Evolutionary conservation across 2,888 invertebrate species (phyloP).

Genomic region (Malacosoma neustria): DNA sequence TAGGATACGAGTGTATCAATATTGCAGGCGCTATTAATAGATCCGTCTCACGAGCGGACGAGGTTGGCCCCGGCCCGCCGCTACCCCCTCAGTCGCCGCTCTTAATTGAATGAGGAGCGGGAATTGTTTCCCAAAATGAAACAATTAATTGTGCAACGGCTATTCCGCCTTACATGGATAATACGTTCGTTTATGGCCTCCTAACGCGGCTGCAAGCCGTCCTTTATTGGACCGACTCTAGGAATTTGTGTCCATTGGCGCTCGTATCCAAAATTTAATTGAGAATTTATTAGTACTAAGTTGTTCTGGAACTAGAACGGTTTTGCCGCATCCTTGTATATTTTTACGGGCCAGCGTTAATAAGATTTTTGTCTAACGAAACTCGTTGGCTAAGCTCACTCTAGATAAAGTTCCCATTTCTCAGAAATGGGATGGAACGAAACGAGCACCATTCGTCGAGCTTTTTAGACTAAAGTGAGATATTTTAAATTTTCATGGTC

Average conservation of each 20-base stretch:
- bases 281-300: conserved; percentile 35
- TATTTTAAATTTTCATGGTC: conserved; percentile 70
- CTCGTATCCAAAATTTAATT: conserved; percentile 72
- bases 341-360: neutral
- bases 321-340: conserved; percentile 42
- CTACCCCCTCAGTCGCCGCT: conserved; percentile 64
- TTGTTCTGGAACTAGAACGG: conserved; percentile 1
- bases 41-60: conserved; percentile 71
- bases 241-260: conserved; percentile 72
- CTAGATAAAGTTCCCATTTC: conserved; percentile 23
- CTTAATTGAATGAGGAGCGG: conserved; percentile 76
- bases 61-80: conserved; percentile 29
- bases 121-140: conserved; percentile 76
- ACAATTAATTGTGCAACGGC: conserved; percentile 76
- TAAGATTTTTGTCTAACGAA: neutral
- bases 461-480: conserved; percentile 49
- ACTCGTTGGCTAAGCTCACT: conserved; percentile 10
- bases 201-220: conserved; percentile 73
- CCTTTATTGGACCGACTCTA: conserved; percentile 73
- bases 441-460: conserved; percentile 22
- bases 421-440: conserved; percentile 20
- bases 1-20: conserved; percentile 72
- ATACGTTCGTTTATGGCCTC: conserved; percentile 74
- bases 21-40: conserved; percentile 75
- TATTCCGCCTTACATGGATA: conserved; percentile 76